A percentile compares a stretch with the other conserved stretches of the same genome.
These are phyloP conservation scores for Bruchidius siliquastri DNA, from an alignment of 2,888 invertebrate genomes.

Conservation along the genomic window DNA sequence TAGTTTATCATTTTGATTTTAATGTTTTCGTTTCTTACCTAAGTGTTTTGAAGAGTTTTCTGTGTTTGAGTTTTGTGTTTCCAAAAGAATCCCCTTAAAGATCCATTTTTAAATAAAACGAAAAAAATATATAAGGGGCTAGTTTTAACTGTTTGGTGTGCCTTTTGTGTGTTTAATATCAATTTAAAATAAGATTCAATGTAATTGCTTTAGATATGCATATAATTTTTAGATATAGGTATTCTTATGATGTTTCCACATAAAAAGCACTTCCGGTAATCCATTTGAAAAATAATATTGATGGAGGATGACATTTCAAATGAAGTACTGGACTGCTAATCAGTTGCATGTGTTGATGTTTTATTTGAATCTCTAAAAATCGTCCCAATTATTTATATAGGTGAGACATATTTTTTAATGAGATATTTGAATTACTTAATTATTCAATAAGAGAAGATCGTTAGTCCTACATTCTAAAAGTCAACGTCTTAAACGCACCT, in stretches of 20 bases:
- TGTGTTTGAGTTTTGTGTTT: neutral
- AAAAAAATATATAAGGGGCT: neutral
- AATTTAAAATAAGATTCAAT: neutral
- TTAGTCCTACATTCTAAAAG: no score
- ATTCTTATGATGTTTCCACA: neutral
- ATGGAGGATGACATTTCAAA: neutral
- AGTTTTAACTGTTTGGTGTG: neutral
- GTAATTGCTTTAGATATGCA: neutral
- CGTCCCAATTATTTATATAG: no score
- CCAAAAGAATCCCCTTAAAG: neutral
- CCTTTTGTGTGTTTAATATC: neutral
- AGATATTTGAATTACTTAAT: no score
- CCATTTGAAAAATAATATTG: neutral
- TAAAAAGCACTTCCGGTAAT: neutral
- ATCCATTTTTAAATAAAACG: neutral
- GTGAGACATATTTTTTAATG: no score
- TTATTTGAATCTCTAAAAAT: neutral
- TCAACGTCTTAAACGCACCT: no score
- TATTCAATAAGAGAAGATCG: no score
- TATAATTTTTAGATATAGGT: no score
- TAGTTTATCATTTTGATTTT: neutral
- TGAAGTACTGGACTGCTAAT: neutral
- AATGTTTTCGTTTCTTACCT: no score
- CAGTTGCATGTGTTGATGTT: neutral
- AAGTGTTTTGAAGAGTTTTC: neutral